Conservation (phyloP, 2,113 vertebrate genomes). For the Gambusia affinis region DNA sequence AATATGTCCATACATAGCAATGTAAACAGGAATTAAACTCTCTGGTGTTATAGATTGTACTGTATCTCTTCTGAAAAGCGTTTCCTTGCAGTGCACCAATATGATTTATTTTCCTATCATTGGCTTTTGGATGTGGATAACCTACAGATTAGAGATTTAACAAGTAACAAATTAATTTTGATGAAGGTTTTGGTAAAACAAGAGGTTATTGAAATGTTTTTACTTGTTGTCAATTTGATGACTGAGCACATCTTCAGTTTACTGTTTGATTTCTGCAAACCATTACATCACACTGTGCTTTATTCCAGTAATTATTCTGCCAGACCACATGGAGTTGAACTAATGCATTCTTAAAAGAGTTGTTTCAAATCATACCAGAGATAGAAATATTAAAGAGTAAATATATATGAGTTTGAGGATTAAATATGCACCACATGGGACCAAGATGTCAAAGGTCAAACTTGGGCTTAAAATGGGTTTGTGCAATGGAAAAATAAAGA, state of each 20-base stretch:
- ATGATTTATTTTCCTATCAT: slow-evolving; percentile 60
- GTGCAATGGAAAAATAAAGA: slow-evolving; percentile 60
- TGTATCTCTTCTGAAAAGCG: slow-evolving; percentile 60
- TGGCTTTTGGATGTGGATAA: slow-evolving; percentile 46
- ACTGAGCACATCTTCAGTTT: slow-evolving; percentile 22
- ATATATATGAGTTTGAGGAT: slow-evolving; percentile 27
- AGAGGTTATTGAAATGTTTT: slow-evolving; percentile 1
- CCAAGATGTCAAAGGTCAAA: slow-evolving; percentile 3
- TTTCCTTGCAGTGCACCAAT: slow-evolving; percentile 70
- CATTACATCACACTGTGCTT: slow-evolving; percentile 42
- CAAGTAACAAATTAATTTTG: slow-evolving; percentile 23
- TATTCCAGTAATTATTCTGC: slow-evolving; percentile 11
- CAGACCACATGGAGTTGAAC: slow-evolving; percentile 15
- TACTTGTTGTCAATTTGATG: slow-evolving; percentile 32
- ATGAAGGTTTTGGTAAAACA: slow-evolving; percentile 12
- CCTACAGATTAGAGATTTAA: slow-evolving; percentile 33
- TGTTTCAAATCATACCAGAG: slow-evolving; percentile 19
- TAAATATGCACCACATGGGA: slow-evolving; percentile 16
- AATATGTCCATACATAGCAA: slow-evolving; percentile 64
- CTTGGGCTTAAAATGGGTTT: slow-evolving; percentile 27
- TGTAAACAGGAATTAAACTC: slow-evolving; percentile 61
- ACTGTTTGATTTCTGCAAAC: slow-evolving; percentile 15
- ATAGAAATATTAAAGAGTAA: slow-evolving; percentile 32
- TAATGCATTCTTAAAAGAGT: slow-evolving; percentile 13
- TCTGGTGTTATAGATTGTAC: slow-evolving; percentile 57